phyloP scores from a whole-genome alignment of 2,113 vertebrate genomes.

The Solenodon paradoxus region DNA sequence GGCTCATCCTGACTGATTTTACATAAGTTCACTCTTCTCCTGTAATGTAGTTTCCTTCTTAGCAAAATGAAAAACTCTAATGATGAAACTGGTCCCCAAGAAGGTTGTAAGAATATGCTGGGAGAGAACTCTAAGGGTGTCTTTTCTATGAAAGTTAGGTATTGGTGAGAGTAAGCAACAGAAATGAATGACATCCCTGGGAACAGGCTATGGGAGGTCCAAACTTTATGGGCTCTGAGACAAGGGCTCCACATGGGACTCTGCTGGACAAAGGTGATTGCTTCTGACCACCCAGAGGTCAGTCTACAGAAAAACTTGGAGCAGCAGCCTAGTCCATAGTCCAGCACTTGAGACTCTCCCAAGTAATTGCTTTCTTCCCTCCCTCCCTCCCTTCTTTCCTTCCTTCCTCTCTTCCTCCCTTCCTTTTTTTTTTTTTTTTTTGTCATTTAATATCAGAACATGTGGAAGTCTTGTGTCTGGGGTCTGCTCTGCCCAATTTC shows the following conservation, averaged over 20 bases:
- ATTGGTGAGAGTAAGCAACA: not conserved
- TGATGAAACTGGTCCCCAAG: not conserved
- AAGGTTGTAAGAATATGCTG: not conserved
- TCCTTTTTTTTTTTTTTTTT: not conserved
- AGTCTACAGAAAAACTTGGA: not conserved
- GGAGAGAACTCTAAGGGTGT: not conserved
- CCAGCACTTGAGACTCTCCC: not conserved
- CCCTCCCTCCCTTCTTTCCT: not conserved
- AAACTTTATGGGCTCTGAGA: no score
- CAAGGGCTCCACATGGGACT: not conserved
- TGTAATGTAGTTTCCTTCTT: not conserved
- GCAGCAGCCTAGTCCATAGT: not conserved
- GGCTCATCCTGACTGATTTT: not conserved
- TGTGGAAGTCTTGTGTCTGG: not conserved
- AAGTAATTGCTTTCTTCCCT: not conserved
- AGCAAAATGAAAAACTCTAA: conserved; percentile 30
- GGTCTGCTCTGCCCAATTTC: not conserved
- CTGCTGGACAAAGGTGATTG: not conserved
- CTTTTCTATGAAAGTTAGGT: not conserved
- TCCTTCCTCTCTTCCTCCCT: not conserved
- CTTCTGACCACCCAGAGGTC: not conserved
- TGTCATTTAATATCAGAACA: not conserved
- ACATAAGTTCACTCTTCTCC: not conserved
- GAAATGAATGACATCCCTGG: fast-evolving
- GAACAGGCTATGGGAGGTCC: not conserved